phyloP scores from a whole-genome alignment of 2,888 invertebrate species.

The Hipparchia semele region DNA sequence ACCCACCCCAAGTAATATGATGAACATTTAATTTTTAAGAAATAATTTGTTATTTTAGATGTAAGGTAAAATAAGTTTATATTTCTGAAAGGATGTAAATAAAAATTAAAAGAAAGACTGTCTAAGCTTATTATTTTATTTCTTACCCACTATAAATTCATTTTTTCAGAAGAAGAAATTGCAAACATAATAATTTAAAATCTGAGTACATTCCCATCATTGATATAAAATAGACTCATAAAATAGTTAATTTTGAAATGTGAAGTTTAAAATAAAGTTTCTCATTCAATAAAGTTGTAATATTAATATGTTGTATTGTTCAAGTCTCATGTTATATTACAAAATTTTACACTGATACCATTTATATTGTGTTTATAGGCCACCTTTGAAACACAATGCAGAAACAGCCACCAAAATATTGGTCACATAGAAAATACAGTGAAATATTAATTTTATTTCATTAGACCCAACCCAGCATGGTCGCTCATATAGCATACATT shows the following conservation, averaged over 20 bases:
- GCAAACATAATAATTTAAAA: constrained; percentile 46
- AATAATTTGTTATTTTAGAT: constrained; percentile 51
- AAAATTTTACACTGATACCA: too few species aligned
- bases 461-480: too few species aligned
- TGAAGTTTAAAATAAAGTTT: too few species aligned
- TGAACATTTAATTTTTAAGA: constrained; percentile 45
- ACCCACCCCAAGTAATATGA: constrained; percentile 62
- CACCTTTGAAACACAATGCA: too few species aligned
- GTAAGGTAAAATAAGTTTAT: constrained; percentile 55
- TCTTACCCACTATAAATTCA: constrained; percentile 65
- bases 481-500: too few species aligned
- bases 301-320: too few species aligned
- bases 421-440: too few species aligned
- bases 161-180: constrained; percentile 51
- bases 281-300: neutral
- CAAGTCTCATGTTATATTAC: too few species aligned
- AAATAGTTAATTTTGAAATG: neutral
- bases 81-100: constrained; percentile 66
- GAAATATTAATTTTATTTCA: too few species aligned
- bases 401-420: too few species aligned
- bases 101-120: constrained; percentile 72
- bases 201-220: constrained; percentile 34
- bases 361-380: too few species aligned
- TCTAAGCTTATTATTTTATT: constrained; percentile 64
- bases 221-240: constrained; percentile 1